Conservation (phyloP, 1,140 invertebrate genomes). For the Drosophila subpulchrella region DNA sequence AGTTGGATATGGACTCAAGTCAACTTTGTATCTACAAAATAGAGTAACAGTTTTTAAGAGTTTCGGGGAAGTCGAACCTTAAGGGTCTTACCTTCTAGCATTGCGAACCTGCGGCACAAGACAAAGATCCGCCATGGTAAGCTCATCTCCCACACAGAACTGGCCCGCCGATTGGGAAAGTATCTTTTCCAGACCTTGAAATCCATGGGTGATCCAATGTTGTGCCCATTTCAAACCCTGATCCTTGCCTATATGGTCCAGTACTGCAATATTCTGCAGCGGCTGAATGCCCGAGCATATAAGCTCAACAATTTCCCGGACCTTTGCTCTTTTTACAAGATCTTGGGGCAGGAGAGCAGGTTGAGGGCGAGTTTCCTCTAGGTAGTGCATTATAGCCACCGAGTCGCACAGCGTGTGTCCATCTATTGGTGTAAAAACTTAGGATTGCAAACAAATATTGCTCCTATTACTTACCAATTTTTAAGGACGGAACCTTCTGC, state of each 20-base stretch:
- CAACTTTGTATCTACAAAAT: conserved; percentile 91
- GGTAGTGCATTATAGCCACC: conserved; percentile 96
- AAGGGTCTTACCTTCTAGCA: conserved; percentile 88
- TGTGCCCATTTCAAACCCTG: conserved; percentile 95
- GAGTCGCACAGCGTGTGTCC: conserved; percentile 94
- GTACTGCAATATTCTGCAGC: conserved; percentile 94
- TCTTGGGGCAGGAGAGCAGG: conserved; percentile 93
- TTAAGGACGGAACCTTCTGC: conserved; percentile 93
- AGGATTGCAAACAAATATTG: too few species aligned
- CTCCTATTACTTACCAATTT: conserved; percentile 86
- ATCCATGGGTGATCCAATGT: conserved; percentile 95
- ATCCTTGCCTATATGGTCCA: conserved; percentile 92
- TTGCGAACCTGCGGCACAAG: conserved; percentile 97
- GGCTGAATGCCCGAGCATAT: conserved; percentile 97
- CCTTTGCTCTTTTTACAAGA: conserved; percentile 92
- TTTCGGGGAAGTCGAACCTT: too few species aligned
- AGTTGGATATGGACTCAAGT: conserved; percentile 93
- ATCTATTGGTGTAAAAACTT: conserved; percentile 84
- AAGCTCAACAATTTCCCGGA: conserved; percentile 88
- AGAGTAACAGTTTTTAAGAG: too few species aligned
- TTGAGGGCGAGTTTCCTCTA: conserved; percentile 95
- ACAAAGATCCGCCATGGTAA: conserved; percentile 97
- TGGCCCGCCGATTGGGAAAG: conserved; percentile 93
- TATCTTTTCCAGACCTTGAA: conserved; percentile 94
- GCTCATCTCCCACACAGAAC: conserved; percentile 96